A percentile compares a stretch with the other conserved stretches of the same genome.
Evolutionary conservation across 2,113 vertebrate species (phyloP).

Genomic region (Poeciliopsis occidentalis): DNA sequence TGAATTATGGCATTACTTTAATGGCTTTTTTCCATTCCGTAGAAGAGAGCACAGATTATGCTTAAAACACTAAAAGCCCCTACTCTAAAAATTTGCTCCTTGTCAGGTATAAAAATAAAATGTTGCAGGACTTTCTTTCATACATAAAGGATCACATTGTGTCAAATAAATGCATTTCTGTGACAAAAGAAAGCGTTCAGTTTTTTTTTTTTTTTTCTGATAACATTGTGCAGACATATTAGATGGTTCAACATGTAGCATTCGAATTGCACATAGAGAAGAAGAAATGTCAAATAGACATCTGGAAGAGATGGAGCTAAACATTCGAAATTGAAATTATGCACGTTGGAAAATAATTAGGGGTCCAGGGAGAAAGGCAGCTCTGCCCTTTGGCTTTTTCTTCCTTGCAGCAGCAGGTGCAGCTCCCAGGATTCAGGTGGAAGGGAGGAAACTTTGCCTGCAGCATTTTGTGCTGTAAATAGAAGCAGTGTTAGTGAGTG

Average conservation of each 20-base stretch:
- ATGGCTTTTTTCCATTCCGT: background rate
- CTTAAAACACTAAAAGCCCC: background rate
- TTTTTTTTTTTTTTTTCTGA: background rate
- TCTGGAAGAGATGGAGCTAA: background rate
- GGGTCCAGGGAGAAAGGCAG: background rate
- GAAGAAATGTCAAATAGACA: background rate
- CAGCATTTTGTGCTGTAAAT: background rate
- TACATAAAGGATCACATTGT: no score
- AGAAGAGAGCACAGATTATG: background rate
- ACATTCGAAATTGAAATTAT: background rate
- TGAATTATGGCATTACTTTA: background rate
- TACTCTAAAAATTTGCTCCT: no score
- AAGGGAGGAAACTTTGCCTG: background rate
- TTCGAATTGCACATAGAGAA: background rate
- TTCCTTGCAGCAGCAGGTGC: no score
- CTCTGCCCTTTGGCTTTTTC: background rate
- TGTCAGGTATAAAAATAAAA: no score
- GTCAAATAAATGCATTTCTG: no score
- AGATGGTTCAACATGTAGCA: background rate
- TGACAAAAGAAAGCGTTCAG: background rate
- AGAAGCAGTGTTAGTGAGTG: background rate
- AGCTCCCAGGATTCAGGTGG: background rate
- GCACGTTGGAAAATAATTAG: background rate
- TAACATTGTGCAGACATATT: background rate
- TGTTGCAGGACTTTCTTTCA: no score